Evolutionary conservation across 2,113 vertebrate species (phyloP).

Genomic region (Entomyzon cyanotis): DNA sequence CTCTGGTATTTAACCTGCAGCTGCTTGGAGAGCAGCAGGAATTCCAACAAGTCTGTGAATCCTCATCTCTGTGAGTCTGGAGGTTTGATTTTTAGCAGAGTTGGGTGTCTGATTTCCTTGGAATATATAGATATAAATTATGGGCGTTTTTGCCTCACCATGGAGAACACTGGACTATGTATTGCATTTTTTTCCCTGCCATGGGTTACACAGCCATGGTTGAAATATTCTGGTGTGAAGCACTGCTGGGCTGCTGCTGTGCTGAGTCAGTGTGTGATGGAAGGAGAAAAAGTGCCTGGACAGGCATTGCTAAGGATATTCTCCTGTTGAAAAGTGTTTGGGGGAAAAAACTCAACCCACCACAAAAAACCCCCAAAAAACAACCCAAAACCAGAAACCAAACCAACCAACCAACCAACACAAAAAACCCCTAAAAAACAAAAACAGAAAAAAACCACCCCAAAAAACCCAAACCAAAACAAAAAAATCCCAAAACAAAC

Average conservation of each 20-base stretch:
- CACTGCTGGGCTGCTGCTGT: not conserved
- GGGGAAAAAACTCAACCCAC: fast-evolving
- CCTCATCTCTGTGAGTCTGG: not conserved
- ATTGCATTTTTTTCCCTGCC: not conserved
- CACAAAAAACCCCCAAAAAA: not conserved
- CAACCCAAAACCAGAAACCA: not conserved
- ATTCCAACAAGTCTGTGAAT: not conserved
- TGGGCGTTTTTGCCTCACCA: not conserved
- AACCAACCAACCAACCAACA: not conserved
- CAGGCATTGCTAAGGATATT: not conserved
- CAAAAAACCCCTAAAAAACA: too few relatives aligned
- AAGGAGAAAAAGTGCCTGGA: not conserved
- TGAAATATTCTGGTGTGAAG: not conserved
- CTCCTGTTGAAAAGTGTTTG: not conserved
- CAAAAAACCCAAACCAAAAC: too few relatives aligned
- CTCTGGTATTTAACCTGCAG: not conserved
- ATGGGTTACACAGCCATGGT: not conserved
- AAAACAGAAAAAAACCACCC: not conserved
- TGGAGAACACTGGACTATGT: not conserved
- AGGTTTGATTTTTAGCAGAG: not conserved
- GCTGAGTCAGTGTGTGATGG: not conserved
- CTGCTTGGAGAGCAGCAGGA: not conserved
- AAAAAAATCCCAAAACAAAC: not conserved
- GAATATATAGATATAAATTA: not conserved
- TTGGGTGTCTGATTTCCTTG: not conserved